Base-by-base conservation (phyloP, 2,113 vertebrate species). In the Psettodes erumei region DNA sequence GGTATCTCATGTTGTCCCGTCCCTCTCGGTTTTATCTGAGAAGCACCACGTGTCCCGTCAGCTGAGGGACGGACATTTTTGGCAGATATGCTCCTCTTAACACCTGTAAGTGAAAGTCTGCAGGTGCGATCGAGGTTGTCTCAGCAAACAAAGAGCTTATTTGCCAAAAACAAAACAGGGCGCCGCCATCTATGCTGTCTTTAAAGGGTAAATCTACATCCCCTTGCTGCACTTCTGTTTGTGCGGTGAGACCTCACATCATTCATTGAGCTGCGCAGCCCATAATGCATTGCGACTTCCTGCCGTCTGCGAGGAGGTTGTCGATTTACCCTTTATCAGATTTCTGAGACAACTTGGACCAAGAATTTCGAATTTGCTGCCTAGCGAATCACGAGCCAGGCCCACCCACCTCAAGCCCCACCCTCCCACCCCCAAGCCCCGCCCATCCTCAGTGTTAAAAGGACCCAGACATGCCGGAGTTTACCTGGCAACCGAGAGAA, bases 401-500 rank as follows among this genome's bases (percentile, higher is more conserved):
- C 18, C 42, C 42, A 1, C 37, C 71, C 33, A 12, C 53, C 40
- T 30, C n/a, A 28, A 45, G n/a, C 40, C 18, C 60, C 53, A 2
- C 21, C 55, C 66, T 21, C 6, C 28, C 11, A 0, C 33, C 62
- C 32, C 8, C 2, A 3, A 12, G 6, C 43, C 40, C 71, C 30
- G 21, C 63, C 77, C 74, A 16, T 61, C 70, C 75, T 63, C 9
- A 23, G 40, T 78, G 91, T 92, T 94, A 93, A 79, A n/a, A 68
- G 61, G 43, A 59, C 87, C 89, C 90, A 84, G 90, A 91, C 93
- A 93, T 93, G 91, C 93, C 90, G 91, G 72, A 88, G 77, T 88
- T 96, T 96, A 96, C 96, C 96, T 96, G 95, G 81, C 75, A 93
- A 90, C 88, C 94, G 90, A 92, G 93, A 93, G 86, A 95, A 93